Base-by-base conservation (phyloP, 2,888 invertebrate genomes). In the Aleiodes testaceus region DNA sequence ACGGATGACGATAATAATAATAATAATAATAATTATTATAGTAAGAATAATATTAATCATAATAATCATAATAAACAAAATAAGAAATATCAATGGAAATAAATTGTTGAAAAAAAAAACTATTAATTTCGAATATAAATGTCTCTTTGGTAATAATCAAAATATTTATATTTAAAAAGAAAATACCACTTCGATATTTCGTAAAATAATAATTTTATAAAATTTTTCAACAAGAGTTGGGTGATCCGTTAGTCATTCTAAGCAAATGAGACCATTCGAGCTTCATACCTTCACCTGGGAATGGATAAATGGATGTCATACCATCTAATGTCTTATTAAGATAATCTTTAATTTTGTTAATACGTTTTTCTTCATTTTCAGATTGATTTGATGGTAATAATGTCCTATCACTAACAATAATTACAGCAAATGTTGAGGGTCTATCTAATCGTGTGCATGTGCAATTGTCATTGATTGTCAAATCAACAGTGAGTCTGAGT, bases 401-500 rank as follows among this genome's bases (percentile, higher is more conserved):
- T 3, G 44, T 11, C 3, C 55, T 66, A 12, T 69, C 64, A 18
- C 36, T 42, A 11, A 52, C 44, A 14, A 66, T 36, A 20, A 70
- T 66, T 11, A 66, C 16, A 3, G 70, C 49, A 16, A 52, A 49
- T 59, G 73, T 77, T 72, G 80, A 79, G 84, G 85, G 79, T 69
- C 81, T 81, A 72, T 87, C 85, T 44, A 87, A 76, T 26, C 81
- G 82, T 6, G 79, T 50, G 47, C 87, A 87, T 22, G 77, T 72
- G 74, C 87, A 87, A 22, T 77, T 78, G 2, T 82, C 76, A 26
- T 79, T 77, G 18, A 86, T 71, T 12, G 69, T 59, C 36, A 85
- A 79, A 22, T 82, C 78, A 16, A 86, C 66, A 4, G 81, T 81
- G 1, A 79, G 75, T 47, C 79, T 79, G 16, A 82, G 76, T 20